Evolutionary conservation across 2,797 vertebrate genomes (phyloP).

Genomic region (Urosaurus nigricauda): DNA sequence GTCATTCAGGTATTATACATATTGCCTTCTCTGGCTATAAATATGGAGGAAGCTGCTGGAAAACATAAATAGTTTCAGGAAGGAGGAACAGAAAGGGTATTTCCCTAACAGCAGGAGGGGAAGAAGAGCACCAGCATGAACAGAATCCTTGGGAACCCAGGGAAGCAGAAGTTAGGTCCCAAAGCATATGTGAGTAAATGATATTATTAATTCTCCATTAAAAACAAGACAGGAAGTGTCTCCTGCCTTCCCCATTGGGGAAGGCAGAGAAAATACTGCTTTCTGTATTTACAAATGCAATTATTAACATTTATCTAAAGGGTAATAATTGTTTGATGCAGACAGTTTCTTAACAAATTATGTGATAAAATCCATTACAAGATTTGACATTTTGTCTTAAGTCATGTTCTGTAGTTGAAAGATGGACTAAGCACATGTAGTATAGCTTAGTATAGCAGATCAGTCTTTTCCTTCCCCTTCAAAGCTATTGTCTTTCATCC

Average conservation of each 20-base stretch:
- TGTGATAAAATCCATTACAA: neutral
- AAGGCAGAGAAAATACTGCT: too few species aligned
- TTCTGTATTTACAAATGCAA: too few species aligned
- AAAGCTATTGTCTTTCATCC: slow-evolving; percentile 5
- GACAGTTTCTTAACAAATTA: neutral
- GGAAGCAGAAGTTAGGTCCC: neutral
- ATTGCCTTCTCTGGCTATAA: neutral
- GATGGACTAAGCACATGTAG: neutral
- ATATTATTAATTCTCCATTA: too few species aligned
- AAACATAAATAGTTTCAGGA: neutral
- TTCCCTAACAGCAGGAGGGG: neutral
- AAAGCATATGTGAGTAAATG: neutral
- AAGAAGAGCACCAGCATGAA: neutral
- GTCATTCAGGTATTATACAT: neutral
- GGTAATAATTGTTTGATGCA: neutral
- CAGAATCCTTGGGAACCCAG: too few species aligned
- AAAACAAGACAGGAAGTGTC: too few species aligned
- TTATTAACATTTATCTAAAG: too few species aligned
- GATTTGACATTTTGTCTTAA: neutral
- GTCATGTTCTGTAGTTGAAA: neutral
- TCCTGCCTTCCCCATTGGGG: too few species aligned
- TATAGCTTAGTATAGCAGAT: neutral
- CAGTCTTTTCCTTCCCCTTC: neutral
- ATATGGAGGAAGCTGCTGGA: too few species aligned
- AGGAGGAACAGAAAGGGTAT: neutral